These are phyloP conservation scores for Copidosoma aretas DNA, from an alignment of 2,888 invertebrate genomes.

Conservation along the genomic window DNA sequence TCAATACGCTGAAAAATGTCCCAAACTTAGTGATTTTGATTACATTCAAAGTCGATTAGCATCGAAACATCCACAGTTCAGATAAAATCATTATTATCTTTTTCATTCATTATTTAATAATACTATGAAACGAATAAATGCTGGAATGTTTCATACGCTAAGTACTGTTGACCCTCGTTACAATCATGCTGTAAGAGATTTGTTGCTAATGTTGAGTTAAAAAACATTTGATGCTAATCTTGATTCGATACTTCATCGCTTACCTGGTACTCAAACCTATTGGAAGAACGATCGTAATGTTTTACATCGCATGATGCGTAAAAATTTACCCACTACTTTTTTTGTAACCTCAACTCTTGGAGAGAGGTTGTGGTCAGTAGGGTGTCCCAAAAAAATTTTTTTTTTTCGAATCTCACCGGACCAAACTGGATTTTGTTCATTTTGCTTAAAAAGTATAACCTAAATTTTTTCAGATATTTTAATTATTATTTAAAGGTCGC, in stretches of 20 bases:
- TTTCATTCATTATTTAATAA: conserved; percentile 46
- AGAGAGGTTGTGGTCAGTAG: conserved; percentile 49
- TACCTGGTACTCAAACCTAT: too few species aligned
- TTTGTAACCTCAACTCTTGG: conserved; percentile 47
- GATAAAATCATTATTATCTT: conserved; percentile 46
- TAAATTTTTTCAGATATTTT: too few species aligned
- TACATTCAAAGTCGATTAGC: conserved; percentile 42
- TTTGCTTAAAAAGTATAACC: too few species aligned
- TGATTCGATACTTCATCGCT: too few species aligned
- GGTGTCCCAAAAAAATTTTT: too few species aligned
- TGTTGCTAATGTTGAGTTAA: conserved; percentile 35
- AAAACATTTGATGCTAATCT: conserved; percentile 40
- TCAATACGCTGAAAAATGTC: conserved; percentile 30
- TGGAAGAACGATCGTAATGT: too few species aligned
- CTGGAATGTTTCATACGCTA: conserved; percentile 43
- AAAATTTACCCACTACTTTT: conserved; percentile 49
- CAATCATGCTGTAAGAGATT: conserved; percentile 34
- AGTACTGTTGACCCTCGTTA: conserved; percentile 38
- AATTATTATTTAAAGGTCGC: too few species aligned
- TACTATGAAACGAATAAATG: conserved; percentile 44
- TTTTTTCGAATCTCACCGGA: too few species aligned
- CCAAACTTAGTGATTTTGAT: conserved; percentile 38
- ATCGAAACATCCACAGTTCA: conserved; percentile 44
- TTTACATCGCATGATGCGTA: conserved; percentile 41
- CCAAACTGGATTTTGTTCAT: too few species aligned